Base-by-base conservation (phyloP, 1,140 invertebrate genomes). In the Agrypnia vestita region DNA sequence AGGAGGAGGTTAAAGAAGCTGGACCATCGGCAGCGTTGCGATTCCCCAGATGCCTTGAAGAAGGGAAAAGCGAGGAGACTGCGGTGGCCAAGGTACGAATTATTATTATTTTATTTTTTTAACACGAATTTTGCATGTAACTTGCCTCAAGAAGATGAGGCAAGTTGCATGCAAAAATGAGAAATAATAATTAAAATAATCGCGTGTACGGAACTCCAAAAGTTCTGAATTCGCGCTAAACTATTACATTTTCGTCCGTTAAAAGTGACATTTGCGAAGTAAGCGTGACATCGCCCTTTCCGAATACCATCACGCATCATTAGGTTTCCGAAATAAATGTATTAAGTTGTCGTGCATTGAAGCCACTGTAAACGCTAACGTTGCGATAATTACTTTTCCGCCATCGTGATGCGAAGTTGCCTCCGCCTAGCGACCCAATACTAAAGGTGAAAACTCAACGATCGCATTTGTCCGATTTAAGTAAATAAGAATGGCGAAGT, bases 271-370 rank as follows among this genome's bases (percentile, higher is more conserved):
- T 71, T 71, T 71, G 1, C 15, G 6, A 71, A 49, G 19, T 10
- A 15, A 71, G 49, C 13, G 19, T 47, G 47, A 19, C 15, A 49
- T 17, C 12, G 67, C 44, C 67, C 67, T 71, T 71, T 71, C 7
- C n/a, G 44, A 71, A 71, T 71, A 71, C 10, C 67, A 71, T 25
- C 67, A 71, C 67, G 67, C 67, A 44, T 71, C 67, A 71, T 71
- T 71, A 71, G 35, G 19, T 44, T 13, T 17, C 46, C 12, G 49
- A 71, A 71, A 71, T 71, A 49, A 71, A 71, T 25, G 46, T 67
- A 67, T 15, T 46, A 13, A 67, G 13, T 46, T 47, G 55, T 43
- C 15, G 12, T 13, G 43, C 35, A 67, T n/a, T 46, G 4, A 44
- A 67, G n/a, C 44, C 17, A 67, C 62, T 67, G 15, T 46, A 13